A percentile compares a stretch with the other conserved stretches of the same genome.
phyloP scores from a whole-genome alignment of 2,888 invertebrate species.

The Tuberolachnus salignus region DNA sequence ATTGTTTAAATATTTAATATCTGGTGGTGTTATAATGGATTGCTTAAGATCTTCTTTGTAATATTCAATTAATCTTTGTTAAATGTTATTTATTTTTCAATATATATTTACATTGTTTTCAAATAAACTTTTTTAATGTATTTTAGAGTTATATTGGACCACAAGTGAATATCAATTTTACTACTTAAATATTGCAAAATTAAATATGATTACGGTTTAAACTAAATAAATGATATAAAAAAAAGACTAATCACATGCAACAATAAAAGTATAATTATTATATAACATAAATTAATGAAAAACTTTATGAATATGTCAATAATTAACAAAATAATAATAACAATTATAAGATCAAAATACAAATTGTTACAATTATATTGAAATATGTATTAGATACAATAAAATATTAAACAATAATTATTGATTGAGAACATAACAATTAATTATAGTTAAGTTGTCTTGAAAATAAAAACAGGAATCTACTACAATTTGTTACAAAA shows the following conservation, averaged over 20 bases:
- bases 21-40: too few relatives aligned
- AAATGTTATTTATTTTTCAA: too few relatives aligned
- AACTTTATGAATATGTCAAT: not conserved
- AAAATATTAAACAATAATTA: not conserved
- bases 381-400: not conserved
- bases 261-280: slow-evolving; percentile 16
- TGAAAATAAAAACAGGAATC: not conserved
- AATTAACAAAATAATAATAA: slow-evolving; percentile 1
- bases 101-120: too few relatives aligned
- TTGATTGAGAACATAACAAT: not conserved
- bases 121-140: too few relatives aligned
- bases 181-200: not conserved
- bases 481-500: not conserved
- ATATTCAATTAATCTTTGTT: too few relatives aligned
- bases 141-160: not conserved
- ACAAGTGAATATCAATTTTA: not conserved
- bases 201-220: not conserved
- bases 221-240: not conserved
- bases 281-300: not conserved
- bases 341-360: not conserved
- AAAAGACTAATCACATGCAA: slow-evolving; percentile 6
- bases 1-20: too few relatives aligned
- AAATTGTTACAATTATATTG: not conserved
- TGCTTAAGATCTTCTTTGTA: too few relatives aligned
- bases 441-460: not conserved